phyloP scores from a whole-genome alignment of 2,797 vertebrate genomes.

The Apogon hyalosoma region DNA sequence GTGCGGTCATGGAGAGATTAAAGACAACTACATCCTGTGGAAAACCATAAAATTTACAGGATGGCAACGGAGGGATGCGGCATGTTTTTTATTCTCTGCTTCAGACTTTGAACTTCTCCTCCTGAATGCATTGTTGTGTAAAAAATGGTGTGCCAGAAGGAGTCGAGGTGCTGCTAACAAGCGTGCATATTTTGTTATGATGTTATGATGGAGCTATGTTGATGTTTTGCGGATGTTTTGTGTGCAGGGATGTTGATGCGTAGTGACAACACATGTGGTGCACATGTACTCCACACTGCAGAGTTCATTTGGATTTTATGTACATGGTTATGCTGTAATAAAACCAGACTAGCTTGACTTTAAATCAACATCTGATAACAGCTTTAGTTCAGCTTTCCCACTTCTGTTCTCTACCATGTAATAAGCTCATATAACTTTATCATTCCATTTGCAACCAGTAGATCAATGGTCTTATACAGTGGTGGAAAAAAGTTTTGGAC shows the following conservation, averaged over 20 bases:
- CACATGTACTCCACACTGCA: slow-evolving; percentile 49
- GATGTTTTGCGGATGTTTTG: slow-evolving; percentile 69
- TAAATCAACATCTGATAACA: slow-evolving; percentile 4
- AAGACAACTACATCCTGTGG: slow-evolving; percentile 67
- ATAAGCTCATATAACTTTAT: too few relatives aligned
- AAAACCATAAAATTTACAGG: slow-evolving; percentile 65
- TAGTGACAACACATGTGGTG: slow-evolving; percentile 41
- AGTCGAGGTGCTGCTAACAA: slow-evolving; percentile 61
- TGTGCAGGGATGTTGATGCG: slow-evolving; percentile 57
- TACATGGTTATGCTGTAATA: slow-evolving; percentile 32
- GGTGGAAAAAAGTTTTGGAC: too few relatives aligned
- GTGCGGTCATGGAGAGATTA: slow-evolving; percentile 53
- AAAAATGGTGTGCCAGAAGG: slow-evolving; percentile 42
- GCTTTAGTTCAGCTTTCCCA: background rate
- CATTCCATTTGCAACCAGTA: too few relatives aligned
- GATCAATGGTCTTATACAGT: too few relatives aligned
- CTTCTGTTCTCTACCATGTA: background rate
- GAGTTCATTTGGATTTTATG: slow-evolving; percentile 20
- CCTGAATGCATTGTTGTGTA: slow-evolving; percentile 53
- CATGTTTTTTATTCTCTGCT: slow-evolving; percentile 57
- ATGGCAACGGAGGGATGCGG: slow-evolving; percentile 28
- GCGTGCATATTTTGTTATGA: slow-evolving; percentile 65
- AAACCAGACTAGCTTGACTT: slow-evolving; percentile 19
- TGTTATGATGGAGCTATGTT: slow-evolving; percentile 57
- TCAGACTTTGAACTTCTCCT: slow-evolving; percentile 68